A percentile compares a stretch with the other conserved stretches of the same genome.
Evolutionary conservation across 2,797 vertebrate species (phyloP).

Genomic region (Pantherophis vulpinus): DNA sequence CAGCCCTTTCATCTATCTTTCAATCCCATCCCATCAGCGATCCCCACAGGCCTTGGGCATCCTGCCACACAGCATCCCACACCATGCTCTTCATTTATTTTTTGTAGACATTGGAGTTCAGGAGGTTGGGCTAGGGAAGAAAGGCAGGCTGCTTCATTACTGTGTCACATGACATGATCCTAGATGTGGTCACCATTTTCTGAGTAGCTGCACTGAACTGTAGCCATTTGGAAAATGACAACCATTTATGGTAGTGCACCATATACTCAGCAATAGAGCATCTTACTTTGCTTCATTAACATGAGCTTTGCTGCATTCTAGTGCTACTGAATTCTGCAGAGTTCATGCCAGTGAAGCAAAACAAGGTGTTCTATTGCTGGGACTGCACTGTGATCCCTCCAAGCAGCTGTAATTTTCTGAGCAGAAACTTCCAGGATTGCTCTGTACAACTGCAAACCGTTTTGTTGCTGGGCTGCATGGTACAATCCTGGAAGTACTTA

Average conservation of each 20-base stretch:
- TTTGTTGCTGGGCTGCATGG: not conserved
- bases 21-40: not conserved
- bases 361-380: not conserved
- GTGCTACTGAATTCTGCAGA: not conserved
- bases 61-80: not conserved
- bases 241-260: too few species aligned
- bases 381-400: not conserved
- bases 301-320: too few species aligned
- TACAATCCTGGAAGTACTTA: not conserved
- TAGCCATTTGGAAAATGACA: too few species aligned
- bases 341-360: not conserved
- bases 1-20: not conserved
- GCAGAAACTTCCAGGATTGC: not conserved
- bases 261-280: too few species aligned
- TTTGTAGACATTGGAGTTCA: not conserved
- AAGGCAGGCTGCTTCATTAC: not conserved
- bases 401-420: not conserved
- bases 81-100: not conserved
- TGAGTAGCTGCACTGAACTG: too few species aligned
- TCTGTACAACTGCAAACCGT: not conserved
- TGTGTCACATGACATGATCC: not conserved
- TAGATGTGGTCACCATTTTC: not conserved
- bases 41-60: not conserved
- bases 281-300: too few species aligned
- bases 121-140: not conserved